These are phyloP conservation scores for Ptilodon capucinus DNA, from an alignment of 2,888 invertebrate species.

Conservation along the genomic window DNA sequence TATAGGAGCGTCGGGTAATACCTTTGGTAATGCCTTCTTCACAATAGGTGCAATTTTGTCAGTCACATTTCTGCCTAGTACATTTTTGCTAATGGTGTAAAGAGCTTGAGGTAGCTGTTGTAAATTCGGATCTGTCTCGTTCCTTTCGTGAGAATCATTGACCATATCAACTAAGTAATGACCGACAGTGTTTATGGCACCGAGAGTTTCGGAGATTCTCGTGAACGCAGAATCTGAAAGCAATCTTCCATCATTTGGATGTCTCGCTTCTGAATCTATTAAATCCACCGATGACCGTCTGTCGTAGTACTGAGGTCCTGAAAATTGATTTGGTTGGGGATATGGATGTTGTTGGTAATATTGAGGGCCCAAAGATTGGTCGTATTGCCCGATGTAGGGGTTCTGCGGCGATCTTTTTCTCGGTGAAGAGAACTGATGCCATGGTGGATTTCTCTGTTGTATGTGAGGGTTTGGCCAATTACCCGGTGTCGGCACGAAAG, in stretches of 20 bases:
- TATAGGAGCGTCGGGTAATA: slow-evolving; percentile 69
- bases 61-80: slow-evolving; percentile 88
- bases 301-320: slow-evolving; percentile 48
- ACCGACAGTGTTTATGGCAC: slow-evolving; percentile 93
- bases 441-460: slow-evolving; percentile 61
- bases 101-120: slow-evolving; percentile 86
- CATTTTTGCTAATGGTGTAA: slow-evolving; percentile 91
- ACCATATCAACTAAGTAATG: slow-evolving; percentile 92
- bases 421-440: slow-evolving; percentile 69
- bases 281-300: slow-evolving; percentile 43
- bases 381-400: slow-evolving; percentile 15
- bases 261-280: slow-evolving; percentile 45
- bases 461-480: slow-evolving; percentile 52
- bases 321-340: slow-evolving; percentile 10
- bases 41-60: slow-evolving; percentile 90
- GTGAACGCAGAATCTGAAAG: slow-evolving; percentile 84
- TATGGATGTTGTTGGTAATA: slow-evolving; percentile 6
- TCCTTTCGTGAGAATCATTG: slow-evolving; percentile 68
- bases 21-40: slow-evolving; percentile 69
- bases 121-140: slow-evolving; percentile 67
- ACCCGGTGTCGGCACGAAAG: slow-evolving; percentile 54
- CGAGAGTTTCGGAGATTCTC: slow-evolving; percentile 85
- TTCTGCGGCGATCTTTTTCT: slow-evolving; percentile 64
- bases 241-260: slow-evolving; percentile 73
- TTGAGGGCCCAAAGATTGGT: slow-evolving; percentile 4